Conservation (phyloP, 2,888 invertebrate genomes). For the Hyposoter didymator region DNA sequence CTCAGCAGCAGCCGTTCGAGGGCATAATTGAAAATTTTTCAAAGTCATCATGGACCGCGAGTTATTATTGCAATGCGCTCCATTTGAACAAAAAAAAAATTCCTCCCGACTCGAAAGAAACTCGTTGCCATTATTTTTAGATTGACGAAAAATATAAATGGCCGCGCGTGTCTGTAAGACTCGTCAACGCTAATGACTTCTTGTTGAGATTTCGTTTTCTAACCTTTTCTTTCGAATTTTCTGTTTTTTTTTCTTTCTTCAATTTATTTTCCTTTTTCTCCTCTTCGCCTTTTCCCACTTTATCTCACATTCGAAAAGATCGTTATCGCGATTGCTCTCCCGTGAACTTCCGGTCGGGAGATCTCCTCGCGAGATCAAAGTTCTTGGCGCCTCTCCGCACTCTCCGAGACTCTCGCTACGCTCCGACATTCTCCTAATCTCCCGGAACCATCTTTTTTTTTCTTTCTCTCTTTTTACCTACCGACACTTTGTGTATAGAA, state of each 20-base stretch:
- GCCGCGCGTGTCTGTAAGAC: background rate
- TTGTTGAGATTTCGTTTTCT: constrained; percentile 45
- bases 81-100: constrained; percentile 6
- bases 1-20: background rate
- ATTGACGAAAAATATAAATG: background rate
- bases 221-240: constrained; percentile 20
- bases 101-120: background rate
- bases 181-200: constrained; percentile 51
- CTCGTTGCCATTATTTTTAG: constrained; percentile 3
- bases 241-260: constrained; percentile 1
- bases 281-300: constrained; percentile 4
- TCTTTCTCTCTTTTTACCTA: constrained; percentile 17
- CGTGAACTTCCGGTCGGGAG: constrained; percentile 64
- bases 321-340: constrained; percentile 58
- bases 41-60: constrained; percentile 5
- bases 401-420: constrained; percentile 30
- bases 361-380: constrained; percentile 64
- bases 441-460: constrained; percentile 52
- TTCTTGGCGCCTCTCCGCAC: constrained; percentile 55
- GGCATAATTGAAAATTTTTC: background rate
- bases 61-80: constrained; percentile 6
- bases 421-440: constrained; percentile 55
- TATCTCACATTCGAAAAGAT: constrained; percentile 55
- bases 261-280: constrained; percentile 8
- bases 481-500: constrained; percentile 21